phyloP scores from a whole-genome alignment of 1,140 invertebrate genomes.

The Halictus rubicundus region DNA sequence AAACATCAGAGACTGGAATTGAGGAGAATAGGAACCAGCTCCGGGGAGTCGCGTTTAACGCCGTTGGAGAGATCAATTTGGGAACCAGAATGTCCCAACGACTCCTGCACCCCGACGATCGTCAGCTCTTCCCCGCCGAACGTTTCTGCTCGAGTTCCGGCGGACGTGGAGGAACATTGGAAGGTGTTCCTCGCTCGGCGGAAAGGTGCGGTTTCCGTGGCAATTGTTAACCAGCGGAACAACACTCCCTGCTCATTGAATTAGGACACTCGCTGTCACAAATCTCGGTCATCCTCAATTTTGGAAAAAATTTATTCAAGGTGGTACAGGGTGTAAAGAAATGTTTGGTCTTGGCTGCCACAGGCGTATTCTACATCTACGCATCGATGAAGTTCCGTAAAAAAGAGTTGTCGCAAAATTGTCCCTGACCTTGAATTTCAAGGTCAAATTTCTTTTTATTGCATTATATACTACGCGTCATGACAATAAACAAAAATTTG shows the following conservation, averaged over 20 bases:
- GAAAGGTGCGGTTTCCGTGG: constrained; percentile 55
- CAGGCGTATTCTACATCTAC: too few relatives aligned
- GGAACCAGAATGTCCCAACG: constrained; percentile 39
- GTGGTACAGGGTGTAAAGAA: too few relatives aligned
- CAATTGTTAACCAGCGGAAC: not conserved
- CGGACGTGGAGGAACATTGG: constrained; percentile 49
- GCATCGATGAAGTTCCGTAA: too few relatives aligned
- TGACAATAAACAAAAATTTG: too few relatives aligned
- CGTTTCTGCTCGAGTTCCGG: constrained; percentile 33
- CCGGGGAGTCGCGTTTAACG: constrained; percentile 16
- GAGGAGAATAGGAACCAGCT: constrained; percentile 24
- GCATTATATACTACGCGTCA: too few relatives aligned
- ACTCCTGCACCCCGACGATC: constrained; percentile 39
- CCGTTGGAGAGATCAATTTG: constrained; percentile 49
- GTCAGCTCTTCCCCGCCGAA: constrained; percentile 35
- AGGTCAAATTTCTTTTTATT: too few relatives aligned
- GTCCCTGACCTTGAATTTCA: too few relatives aligned
- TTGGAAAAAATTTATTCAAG: too few relatives aligned
- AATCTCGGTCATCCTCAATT: too few relatives aligned
- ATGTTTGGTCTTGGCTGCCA: too few relatives aligned
- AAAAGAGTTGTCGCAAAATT: too few relatives aligned
- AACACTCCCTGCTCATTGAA: not conserved
- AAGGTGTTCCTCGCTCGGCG: constrained; percentile 45
- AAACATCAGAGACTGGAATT: constrained; percentile 57
- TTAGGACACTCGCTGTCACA: too few relatives aligned